Evolutionary conservation across 2,888 invertebrate genomes (phyloP), one percentile per base, ranked within the genome.

Genomic region (Aquatica leii): DNA sequence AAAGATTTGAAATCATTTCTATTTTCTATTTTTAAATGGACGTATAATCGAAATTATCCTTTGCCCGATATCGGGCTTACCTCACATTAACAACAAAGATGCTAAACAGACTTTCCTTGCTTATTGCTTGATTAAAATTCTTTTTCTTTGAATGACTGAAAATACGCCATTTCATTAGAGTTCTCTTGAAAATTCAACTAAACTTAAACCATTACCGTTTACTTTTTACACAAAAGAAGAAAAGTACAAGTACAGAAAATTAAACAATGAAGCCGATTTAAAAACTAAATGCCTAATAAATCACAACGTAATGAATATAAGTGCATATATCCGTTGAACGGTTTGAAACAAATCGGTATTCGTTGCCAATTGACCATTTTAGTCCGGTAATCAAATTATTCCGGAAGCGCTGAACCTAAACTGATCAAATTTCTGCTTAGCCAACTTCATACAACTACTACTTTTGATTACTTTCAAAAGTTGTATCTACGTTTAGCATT

Each of bases 41-140:
- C 37, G 14, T 40, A 31, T 18, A 18, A 51, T 46, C 21, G 56
- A 56, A 62, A 62, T 57, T 57, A 57, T 52, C 57, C 56, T 62
- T 62, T 62, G 52, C 60, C 18, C 49, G 24, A 17, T 18, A 12
- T 58, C 37, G 62, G 58, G 49, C 62, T 49, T 58, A 57, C 53
- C 58, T 53, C 53, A 50, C 24, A 46, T 37, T 46, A 63, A 49
- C 50, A 12, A 56, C 59, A 49, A 59, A 63, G 55, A 63, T 63
- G 63, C 63, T 59, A 63, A 63, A 63, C 59, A 63, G 59, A 54
- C 48, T 41, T 50, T 55, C 55, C 52, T 50, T 55, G 59, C 59
- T 59, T 59, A 63, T 63, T 59, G 59, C 63, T 63, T 59, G 63
- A 63, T 63, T 63, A 63, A 63, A 63, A 63, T 63, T 63, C 63